Base-by-base conservation (phyloP, 2,888 invertebrate species). In the Allygus modestus region DNA sequence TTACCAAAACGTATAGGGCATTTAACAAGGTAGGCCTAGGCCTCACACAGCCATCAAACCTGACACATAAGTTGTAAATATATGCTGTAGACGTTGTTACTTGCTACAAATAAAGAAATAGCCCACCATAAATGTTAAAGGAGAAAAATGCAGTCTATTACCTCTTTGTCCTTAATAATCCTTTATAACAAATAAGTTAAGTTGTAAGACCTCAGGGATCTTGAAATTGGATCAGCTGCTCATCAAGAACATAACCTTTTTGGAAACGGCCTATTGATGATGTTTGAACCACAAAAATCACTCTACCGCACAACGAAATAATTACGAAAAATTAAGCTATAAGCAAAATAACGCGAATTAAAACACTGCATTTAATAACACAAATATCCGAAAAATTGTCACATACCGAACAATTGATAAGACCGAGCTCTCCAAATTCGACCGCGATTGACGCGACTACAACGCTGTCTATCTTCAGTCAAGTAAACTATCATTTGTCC, bases 161-260 rank as follows among this genome's bases (percentile, higher is more conserved):
- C 37, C 37, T 37, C 37, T 37, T 37, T 37, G 9, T 37, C 37
- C 37, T 37, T 37, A 7, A 9, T 7, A 37, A 9, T 37, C 37
- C 37, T 37, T 9, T 7, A 9, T 37, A 37, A 37, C 4, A 37
- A 23, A 20, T 54, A n/a, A 54, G 1, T 54, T 15, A 7, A 54
- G 23, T 23, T 54, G 20, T 46, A 28, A 65, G 28, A 65, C 31
- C 15, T 28, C 58, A 28, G 28, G 15, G 65, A 65, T 65, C 28
- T 65, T 28, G 65, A 65, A 51, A 58, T 4, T 58, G 20, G 23
- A 65, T 65, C 65, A 65, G 65, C 65, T 65, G 65, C 65, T 65
- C 4, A 28, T 15, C 5, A 11, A 20, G 28, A 65, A 65, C 65
- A 65, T 65, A 65, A 65, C 65, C 65, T 58, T 58, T 23, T 28